phyloP scores from a whole-genome alignment of 2,888 invertebrate species.

The Parascotia fuliginaria region DNA sequence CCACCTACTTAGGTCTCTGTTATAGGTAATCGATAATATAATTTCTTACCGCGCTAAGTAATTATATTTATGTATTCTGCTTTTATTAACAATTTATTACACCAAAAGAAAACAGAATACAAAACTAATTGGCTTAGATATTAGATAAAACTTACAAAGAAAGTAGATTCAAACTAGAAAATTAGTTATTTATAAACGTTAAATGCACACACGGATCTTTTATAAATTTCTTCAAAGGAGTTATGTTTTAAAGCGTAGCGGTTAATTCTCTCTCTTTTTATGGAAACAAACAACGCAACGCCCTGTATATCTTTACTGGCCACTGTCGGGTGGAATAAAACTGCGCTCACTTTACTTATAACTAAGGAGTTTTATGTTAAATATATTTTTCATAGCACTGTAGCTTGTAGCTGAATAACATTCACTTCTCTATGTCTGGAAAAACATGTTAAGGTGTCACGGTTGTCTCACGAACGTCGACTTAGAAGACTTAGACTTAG shows the following conservation, averaged over 20 bases:
- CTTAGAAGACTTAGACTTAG: too few relatives aligned
- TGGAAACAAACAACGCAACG: constrained; percentile 51
- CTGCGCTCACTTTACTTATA: neutral
- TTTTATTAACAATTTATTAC: constrained; percentile 31
- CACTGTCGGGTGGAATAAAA: neutral
- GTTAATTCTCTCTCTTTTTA: constrained; percentile 73
- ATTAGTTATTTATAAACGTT: constrained; percentile 61
- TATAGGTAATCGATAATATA: constrained; percentile 64
- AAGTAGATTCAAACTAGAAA: constrained; percentile 55
- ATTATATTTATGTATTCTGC: constrained; percentile 7
- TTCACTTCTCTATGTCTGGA: too few relatives aligned
- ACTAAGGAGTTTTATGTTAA: too few relatives aligned
- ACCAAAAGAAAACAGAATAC: constrained; percentile 15
- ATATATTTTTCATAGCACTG: too few relatives aligned
- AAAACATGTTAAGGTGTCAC: too few relatives aligned
- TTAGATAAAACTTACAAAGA: constrained; percentile 58
- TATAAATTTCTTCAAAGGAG: constrained; percentile 71
- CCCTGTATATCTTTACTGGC: constrained; percentile 12
- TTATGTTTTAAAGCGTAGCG: constrained; percentile 67
- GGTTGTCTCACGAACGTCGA: too few relatives aligned
- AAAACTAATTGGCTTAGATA: constrained; percentile 39
- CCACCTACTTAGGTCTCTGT: constrained; percentile 72
- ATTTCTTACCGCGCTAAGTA: constrained; percentile 47
- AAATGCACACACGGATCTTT: constrained; percentile 62
- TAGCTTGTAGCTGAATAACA: too few relatives aligned